Base-by-base conservation (phyloP, 1,140 invertebrate species). In the Camponotus pennsylvanicus region DNA sequence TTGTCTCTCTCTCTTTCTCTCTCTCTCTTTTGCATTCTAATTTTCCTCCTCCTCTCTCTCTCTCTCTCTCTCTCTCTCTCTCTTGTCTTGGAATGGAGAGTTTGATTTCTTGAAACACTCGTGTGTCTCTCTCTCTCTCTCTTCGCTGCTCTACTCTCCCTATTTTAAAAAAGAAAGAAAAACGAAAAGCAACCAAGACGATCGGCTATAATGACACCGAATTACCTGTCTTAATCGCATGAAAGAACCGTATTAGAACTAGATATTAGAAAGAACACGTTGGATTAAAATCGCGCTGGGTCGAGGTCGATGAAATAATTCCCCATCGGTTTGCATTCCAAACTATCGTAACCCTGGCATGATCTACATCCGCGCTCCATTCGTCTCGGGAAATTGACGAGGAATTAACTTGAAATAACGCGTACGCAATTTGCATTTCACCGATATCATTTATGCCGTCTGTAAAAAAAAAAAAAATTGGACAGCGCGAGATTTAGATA, bases 341-440 rank as follows among this genome's bases (percentile, higher is more conserved):
- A 73, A 45, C 18, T 75, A 83, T 63, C 79, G 69, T 83, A 83
- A 83, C 79, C 79, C 79, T 83, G 79, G 79, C 79, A 83, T 45
- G 79, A 61, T 83, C 79, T 27, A 83, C 79, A 83, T 83, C 69
- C 69, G 71, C 67, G 67, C 79, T 82, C 40, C 67, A 73, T 45
- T 82, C 79, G 79, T 82, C 79, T 45, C 79, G 52, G 21, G 40
- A 67, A 82, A 82, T 73, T 73, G 67, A 40, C 79, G 79, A 27
- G 27, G 27, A 27, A 27, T 27, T 27, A 27, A 75, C 67, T 52
- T 55, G 21, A 40, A 42, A 34, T 71, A 55, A 34, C 76, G 4
- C 76, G 64, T 37, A 18, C 37, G 7, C 55, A n/a, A 73, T 73
- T 83, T 73, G 69, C 55, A 82, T 82, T 27, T 27, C 27, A 37